Conservation (phyloP, 2,113 vertebrate species). For the Chaenocephalus aceratus region DNA sequence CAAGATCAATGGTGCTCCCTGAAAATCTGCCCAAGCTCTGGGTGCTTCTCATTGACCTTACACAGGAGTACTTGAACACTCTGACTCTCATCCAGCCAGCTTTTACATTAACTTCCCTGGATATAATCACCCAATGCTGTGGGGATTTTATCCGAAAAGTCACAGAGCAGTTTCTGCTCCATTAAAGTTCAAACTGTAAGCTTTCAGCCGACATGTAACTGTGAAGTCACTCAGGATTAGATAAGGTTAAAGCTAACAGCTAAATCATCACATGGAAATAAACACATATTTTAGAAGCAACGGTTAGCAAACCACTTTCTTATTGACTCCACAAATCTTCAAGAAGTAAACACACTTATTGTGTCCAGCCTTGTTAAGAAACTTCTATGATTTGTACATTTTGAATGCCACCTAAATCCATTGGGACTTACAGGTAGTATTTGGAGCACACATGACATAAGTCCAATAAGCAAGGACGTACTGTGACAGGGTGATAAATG, state of each 20-base stretch:
- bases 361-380: conserved; percentile 5
- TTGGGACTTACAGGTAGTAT: conserved; percentile 8
- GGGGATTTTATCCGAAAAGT: conserved; percentile 38
- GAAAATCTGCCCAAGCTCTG: conserved; percentile 80
- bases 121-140: conserved; percentile 31
- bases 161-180: neutral
- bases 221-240: conserved; percentile 6
- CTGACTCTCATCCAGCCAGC: conserved; percentile 38
- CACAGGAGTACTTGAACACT: conserved; percentile 53
- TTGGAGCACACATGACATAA: conserved; percentile 44
- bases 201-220: neutral
- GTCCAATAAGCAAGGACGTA: conserved; percentile 45
- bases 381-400: conserved; percentile 4
- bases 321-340: neutral
- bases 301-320: neutral
- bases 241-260: neutral
- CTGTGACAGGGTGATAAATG: conserved; percentile 68
- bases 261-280: neutral
- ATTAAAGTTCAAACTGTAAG: neutral
- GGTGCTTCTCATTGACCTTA: conserved; percentile 82
- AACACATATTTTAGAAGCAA: neutral
- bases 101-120: conserved; percentile 46
- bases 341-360: neutral
- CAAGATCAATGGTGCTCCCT: conserved; percentile 84
- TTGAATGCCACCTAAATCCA: conserved; percentile 5